A percentile compares a stretch with the other conserved stretches of the same genome.
Conservation (phyloP, 2,113 vertebrate species). For the Cairina moschata region DNA sequence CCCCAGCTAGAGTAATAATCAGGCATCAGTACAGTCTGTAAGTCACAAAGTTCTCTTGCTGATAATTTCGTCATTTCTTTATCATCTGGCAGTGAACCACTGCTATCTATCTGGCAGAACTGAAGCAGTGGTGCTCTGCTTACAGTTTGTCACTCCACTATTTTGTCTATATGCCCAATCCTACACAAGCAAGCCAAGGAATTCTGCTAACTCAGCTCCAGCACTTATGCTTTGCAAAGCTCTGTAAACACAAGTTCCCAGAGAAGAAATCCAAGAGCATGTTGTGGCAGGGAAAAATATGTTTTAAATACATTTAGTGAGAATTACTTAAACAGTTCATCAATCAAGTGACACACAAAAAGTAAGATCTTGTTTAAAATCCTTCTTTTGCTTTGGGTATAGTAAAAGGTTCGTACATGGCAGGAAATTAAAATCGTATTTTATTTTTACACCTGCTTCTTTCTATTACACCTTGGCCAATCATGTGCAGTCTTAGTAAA, state of each 20-base stretch:
- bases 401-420: neutral
- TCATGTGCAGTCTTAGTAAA: neutral
- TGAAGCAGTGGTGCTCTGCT: neutral
- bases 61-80: neutral
- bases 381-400: neutral
- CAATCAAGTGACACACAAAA: conserved; percentile 56
- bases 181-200: conserved; percentile 32
- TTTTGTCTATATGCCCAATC: conserved; percentile 60
- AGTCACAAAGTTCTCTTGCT: neutral
- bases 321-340: conserved; percentile 54
- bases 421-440: conserved; percentile 40
- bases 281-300: conserved; percentile 4
- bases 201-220: conserved; percentile 54
- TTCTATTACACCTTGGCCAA: neutral
- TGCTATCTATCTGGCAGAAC: neutral
- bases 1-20: neutral
- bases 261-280: conserved; percentile 51
- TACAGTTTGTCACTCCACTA: conserved; percentile 23
- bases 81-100: neutral
- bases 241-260: conserved; percentile 49
- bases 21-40: neutral
- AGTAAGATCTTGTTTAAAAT: conserved; percentile 16
- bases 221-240: conserved; percentile 6
- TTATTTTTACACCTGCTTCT: conserved; percentile 62
- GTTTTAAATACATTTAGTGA: conserved; percentile 33